Conservation (phyloP, 2,113 vertebrate species). For the Lepus europaeus region DNA sequence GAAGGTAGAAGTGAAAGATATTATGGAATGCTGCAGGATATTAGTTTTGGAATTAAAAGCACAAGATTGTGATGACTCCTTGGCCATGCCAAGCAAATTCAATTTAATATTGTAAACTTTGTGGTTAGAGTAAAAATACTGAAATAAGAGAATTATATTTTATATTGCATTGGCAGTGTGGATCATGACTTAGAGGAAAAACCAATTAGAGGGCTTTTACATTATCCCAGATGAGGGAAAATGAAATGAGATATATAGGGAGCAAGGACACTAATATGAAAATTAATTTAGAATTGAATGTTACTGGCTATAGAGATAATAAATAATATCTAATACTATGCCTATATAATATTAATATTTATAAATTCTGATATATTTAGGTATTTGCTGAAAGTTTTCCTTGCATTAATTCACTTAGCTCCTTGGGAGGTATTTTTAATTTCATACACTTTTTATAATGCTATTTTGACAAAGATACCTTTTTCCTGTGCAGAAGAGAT, state of each 20-base stretch:
- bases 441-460: neutral
- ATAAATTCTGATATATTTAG: neutral
- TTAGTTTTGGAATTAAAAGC: neutral
- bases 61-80: neutral
- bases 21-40: rapidly evolving
- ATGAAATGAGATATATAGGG: neutral
- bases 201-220: neutral
- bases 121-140: neutral
- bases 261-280: neutral
- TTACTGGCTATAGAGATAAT: neutral
- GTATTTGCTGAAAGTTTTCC: neutral
- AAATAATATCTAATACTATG: neutral
- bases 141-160: neutral
- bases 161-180: neutral
- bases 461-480: neutral
- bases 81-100: neutral
- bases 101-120: neutral
- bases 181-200: neutral
- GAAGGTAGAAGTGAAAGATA: neutral
- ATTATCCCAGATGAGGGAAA: neutral
- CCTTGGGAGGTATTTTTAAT: neutral
- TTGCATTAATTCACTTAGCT: neutral
- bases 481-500: neutral
- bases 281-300: neutral
- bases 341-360: neutral